Conservation (phyloP, 1,140 invertebrate genomes). For the Cyphomyrmex costatus region DNA sequence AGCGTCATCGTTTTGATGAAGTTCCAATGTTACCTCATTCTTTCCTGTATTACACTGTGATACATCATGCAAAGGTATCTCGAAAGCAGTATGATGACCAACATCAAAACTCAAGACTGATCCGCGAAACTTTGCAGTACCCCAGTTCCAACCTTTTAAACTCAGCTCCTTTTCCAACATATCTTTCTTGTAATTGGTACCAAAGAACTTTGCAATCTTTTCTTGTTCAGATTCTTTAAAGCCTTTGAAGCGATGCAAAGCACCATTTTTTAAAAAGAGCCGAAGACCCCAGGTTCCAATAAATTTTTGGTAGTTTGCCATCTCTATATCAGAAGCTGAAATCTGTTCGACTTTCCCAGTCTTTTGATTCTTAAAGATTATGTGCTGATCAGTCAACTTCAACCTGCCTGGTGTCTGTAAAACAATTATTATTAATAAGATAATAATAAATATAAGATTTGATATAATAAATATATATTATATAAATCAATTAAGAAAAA, state of each 20-base stretch:
- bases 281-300: slow-evolving; percentile 96
- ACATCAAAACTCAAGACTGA: slow-evolving; percentile 97
- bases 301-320: slow-evolving; percentile 97
- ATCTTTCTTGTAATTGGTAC: slow-evolving; percentile 93
- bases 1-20: slow-evolving; percentile 99
- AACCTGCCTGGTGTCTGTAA: slow-evolving; percentile 93
- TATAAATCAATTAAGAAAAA: no score
- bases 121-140: slow-evolving; percentile 97
- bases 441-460: no score
- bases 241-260: slow-evolving; percentile 96
- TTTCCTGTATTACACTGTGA: slow-evolving; percentile 99
- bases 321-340: slow-evolving; percentile 93
- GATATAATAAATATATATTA: no score
- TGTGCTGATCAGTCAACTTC: slow-evolving; percentile 96
- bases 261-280: slow-evolving; percentile 96
- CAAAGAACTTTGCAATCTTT: slow-evolving; percentile 95
- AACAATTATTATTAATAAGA: slow-evolving; percentile 51
- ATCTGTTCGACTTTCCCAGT: slow-evolving; percentile 99
- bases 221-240: slow-evolving; percentile 97
- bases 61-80: slow-evolving; percentile 98
- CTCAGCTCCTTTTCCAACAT: slow-evolving; percentile 97
- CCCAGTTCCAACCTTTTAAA: slow-evolving; percentile 99
- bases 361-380: slow-evolving; percentile 98
- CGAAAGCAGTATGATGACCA: slow-evolving; percentile 96
- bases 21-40: slow-evolving; percentile 99